phyloP scores from a whole-genome alignment of 2,888 invertebrate genomes.

The Pterostichus niger region DNA sequence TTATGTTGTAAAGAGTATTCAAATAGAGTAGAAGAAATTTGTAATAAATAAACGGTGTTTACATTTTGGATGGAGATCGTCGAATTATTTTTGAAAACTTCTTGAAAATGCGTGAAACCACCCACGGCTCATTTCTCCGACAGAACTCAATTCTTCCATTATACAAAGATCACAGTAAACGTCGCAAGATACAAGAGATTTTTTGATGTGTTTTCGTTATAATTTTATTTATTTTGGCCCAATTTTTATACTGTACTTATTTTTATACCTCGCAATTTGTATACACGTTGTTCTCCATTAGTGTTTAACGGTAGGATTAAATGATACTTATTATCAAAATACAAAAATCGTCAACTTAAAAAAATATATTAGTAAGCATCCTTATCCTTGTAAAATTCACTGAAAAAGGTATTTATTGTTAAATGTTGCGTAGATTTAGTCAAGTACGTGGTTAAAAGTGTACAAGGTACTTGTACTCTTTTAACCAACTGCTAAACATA shows the following conservation, averaged over 20 bases:
- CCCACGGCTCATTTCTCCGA: constrained; percentile 50
- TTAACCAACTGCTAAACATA: constrained; percentile 60
- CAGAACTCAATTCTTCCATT: constrained; percentile 62
- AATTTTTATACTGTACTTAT: constrained; percentile 66
- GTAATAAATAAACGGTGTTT: no score
- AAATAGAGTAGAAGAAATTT: no score
- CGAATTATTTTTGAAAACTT: constrained; percentile 27
- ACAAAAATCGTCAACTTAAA: constrained; percentile 59
- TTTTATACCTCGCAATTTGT: constrained; percentile 67
- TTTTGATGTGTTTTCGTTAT: constrained; percentile 58
- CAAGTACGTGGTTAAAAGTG: constrained; percentile 50
- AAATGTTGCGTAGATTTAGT: constrained; percentile 71
- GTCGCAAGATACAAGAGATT: constrained; percentile 39
- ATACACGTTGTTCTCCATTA: constrained; percentile 65
- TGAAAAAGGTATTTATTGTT: constrained; percentile 70
- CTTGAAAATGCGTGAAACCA: constrained; percentile 1
- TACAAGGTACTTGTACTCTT: constrained; percentile 57
- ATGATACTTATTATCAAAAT: constrained; percentile 55
- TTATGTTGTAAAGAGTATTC: no score
- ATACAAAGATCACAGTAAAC: constrained; percentile 55
- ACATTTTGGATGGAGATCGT: not conserved
- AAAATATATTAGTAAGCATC: constrained; percentile 55
- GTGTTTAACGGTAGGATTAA: constrained; percentile 64
- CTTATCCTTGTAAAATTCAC: constrained; percentile 57
- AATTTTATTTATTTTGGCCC: constrained; percentile 63